These are phyloP conservation scores for Nansenia antarctica DNA, from an alignment of 2,113 vertebrate species.

Conservation along the genomic window DNA sequence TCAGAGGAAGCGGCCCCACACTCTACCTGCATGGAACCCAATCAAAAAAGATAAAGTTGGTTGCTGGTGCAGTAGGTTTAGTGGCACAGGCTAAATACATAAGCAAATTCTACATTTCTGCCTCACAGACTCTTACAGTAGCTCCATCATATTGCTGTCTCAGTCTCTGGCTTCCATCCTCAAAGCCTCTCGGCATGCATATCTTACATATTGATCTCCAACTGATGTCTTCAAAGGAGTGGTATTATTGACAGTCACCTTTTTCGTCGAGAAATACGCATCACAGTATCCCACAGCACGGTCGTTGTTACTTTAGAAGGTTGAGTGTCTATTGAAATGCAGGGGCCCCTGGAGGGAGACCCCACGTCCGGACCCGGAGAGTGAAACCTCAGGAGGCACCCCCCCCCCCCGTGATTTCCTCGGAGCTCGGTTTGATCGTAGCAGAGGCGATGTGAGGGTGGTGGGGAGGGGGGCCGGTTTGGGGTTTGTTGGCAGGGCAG, in stretches of 20 bases:
- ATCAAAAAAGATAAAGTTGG: conserved; percentile 8
- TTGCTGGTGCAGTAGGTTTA: conserved; percentile 40
- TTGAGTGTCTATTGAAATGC: conserved; percentile 30
- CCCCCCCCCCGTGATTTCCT: too few relatives aligned
- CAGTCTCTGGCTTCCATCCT: conserved; percentile 13
- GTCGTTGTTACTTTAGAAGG: conserved; percentile 60
- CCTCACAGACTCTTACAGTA: background rate
- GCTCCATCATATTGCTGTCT: background rate
- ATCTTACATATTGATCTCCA: conserved; percentile 28
- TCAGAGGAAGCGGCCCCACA: background rate
- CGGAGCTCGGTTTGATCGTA: conserved; percentile 33
- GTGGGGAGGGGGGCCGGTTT: background rate
- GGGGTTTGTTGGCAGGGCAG: conserved; percentile 7
- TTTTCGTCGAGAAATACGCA: conserved; percentile 17
- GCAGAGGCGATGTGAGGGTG: conserved; percentile 6
- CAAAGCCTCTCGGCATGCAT: conserved; percentile 33
- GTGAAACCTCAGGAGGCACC: conserved; percentile 19
- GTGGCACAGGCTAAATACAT: conserved; percentile 19
- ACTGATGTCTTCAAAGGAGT: conserved; percentile 22
- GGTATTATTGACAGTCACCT: conserved; percentile 20
- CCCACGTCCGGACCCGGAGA: conserved; percentile 9
- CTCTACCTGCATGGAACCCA: background rate
- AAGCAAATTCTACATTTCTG: conserved; percentile 1
- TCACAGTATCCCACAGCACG: conserved; percentile 14
- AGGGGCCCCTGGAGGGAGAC: conserved; percentile 5